A percentile compares a stretch with the other conserved stretches of the same genome.
Evolutionary conservation across 2,888 invertebrate genomes (phyloP).

Genomic region (Emesis russula): DNA sequence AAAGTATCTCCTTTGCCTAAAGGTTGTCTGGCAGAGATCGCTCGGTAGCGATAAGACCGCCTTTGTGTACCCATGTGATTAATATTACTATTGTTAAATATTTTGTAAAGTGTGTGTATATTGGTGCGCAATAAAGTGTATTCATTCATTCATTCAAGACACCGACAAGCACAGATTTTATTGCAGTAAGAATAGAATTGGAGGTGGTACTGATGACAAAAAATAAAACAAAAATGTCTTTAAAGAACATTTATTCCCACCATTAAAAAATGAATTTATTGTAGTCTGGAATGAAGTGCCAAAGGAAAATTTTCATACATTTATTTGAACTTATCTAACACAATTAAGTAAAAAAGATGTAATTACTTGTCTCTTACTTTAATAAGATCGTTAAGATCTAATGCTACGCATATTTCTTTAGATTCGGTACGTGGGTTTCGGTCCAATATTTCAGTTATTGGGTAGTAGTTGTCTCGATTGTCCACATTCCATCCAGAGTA

Average conservation of each 20-base stretch:
- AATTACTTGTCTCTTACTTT: conserved; percentile 95
- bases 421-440: conserved; percentile 95
- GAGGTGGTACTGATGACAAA: not conserved
- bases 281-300: conserved; percentile 95
- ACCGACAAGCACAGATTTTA: too few relatives aligned
- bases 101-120: too few relatives aligned
- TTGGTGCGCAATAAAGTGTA: too few relatives aligned
- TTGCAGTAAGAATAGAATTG: too few relatives aligned
- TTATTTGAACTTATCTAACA: conserved; percentile 94
- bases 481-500: conserved; percentile 96
- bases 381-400: conserved; percentile 95
- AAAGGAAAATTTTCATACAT: conserved; percentile 92
- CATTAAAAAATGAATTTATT: conserved; percentile 94
- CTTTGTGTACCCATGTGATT: too few relatives aligned
- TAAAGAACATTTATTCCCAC: conserved; percentile 94
- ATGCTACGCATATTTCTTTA: conserved; percentile 95
- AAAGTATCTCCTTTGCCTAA: too few relatives aligned
- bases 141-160: too few relatives aligned
- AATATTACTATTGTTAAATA: too few relatives aligned
- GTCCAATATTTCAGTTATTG: conserved; percentile 95
- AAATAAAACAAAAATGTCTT: conserved; percentile 87
- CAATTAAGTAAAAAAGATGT: conserved; percentile 93
- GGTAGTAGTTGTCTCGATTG: conserved; percentile 96
- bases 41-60: too few relatives aligned
- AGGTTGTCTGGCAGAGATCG: too few relatives aligned